These are phyloP conservation scores for Microplitis deprimator DNA, from an alignment of 2,888 invertebrate genomes.

Conservation along the genomic window DNA sequence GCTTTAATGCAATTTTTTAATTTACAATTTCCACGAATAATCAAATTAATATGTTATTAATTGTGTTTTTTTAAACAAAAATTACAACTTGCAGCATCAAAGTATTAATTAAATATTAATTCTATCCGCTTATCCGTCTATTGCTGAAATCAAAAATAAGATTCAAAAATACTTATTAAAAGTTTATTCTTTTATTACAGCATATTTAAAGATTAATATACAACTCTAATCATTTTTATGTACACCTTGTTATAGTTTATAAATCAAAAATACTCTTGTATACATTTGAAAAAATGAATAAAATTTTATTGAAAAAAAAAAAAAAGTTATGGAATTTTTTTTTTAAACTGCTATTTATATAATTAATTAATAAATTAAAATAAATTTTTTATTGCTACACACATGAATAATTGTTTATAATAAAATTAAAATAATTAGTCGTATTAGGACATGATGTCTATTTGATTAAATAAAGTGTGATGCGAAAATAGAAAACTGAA, in stretches of 20 bases:
- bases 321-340: not conserved
- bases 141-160: not conserved
- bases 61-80: no score
- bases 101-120: not conserved
- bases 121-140: not conserved
- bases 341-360: not conserved
- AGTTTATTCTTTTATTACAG: no score
- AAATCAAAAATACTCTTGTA: not conserved
- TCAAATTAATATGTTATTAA: no score
- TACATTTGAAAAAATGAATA: not conserved
- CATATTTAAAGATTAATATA: not conserved
- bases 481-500: constrained; percentile 40
- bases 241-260: not conserved
- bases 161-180: not conserved
- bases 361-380: not conserved
- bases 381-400: not conserved
- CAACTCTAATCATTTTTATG: not conserved
- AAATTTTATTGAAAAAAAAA: not conserved
- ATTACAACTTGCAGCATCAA: no score
- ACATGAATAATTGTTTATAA: not conserved
- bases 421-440: not conserved
- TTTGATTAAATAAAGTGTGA: constrained; percentile 47
- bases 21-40: no score
- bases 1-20: no score
- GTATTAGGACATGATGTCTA: constrained; percentile 33